Percentiles rank a stretch among this genome's conserved stretches.
These are phyloP conservation scores for Andricus curvator DNA, from an alignment of 2,888 invertebrate genomes.

Conservation along the genomic window DNA sequence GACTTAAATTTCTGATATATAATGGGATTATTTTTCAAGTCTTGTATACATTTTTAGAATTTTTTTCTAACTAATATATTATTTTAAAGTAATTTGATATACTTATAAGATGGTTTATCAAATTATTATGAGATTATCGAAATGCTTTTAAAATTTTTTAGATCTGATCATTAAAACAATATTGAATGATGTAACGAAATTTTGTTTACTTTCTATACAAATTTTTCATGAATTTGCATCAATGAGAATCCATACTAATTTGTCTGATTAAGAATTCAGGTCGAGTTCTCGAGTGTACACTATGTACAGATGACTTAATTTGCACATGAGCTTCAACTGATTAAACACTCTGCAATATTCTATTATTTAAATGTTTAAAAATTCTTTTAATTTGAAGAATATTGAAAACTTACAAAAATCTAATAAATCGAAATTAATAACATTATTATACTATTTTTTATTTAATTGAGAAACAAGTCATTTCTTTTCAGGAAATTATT, in stretches of 20 bases:
- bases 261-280: background rate
- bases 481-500: too few species aligned
- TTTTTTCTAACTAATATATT: too few species aligned
- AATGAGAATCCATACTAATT: background rate
- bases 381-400: background rate
- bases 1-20: too few species aligned
- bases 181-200: background rate
- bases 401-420: too few species aligned
- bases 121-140: background rate
- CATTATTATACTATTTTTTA: too few species aligned
- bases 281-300: background rate
- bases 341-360: background rate
- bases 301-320: conserved; percentile 4
- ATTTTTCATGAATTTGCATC: background rate
- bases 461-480: too few species aligned
- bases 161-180: background rate
- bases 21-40: too few species aligned
- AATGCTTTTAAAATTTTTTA: background rate
- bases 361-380: background rate
- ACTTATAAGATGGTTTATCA: too few species aligned
- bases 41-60: too few species aligned
- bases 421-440: too few species aligned
- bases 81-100: too few species aligned
- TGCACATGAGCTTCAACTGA: background rate
- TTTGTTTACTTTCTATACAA: background rate